Percentiles rank a stretch among this genome's conserved stretches.
Conservation (phyloP, 2,797 vertebrate species). For the Danio kyathit region DNA sequence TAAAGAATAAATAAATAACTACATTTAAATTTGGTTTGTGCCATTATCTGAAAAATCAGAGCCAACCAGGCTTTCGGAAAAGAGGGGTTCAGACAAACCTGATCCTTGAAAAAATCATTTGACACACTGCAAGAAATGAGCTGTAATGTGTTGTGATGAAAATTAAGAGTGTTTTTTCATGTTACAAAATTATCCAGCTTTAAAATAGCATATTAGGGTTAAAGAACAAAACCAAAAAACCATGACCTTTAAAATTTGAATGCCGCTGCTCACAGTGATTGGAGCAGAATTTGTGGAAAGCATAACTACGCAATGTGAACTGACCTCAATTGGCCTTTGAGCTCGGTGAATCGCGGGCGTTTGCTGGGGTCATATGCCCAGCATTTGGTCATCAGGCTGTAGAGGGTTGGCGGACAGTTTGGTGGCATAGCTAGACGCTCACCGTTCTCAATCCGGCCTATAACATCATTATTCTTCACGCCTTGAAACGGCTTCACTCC, state of each 20-base stretch:
- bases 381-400: constrained; percentile 99
- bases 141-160: no score
- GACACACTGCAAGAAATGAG: no score
- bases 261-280: not conserved
- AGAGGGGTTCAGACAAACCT: no score
- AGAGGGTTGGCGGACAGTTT: constrained; percentile 97
- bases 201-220: no score
- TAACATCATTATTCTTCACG: constrained; percentile 99
- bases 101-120: no score
- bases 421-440: constrained; percentile 97
- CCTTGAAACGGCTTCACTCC: constrained; percentile 98
- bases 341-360: constrained; percentile 95
- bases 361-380: constrained; percentile 98
- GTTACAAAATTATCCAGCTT: no score
- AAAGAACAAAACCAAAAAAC: no score
- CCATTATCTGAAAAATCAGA: no score
- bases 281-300: not conserved
- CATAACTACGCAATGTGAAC: constrained; percentile 57
- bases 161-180: no score
- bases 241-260: constrained; percentile 1
- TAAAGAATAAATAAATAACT: no score
- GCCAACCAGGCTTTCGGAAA: no score
- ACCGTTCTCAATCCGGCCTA: constrained; percentile 97
- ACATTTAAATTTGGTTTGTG: no score
- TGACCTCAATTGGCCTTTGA: constrained; percentile 97